phyloP scores from a whole-genome alignment of 2,797 vertebrate species.

The Neosilurus hyrtlii region DNA sequence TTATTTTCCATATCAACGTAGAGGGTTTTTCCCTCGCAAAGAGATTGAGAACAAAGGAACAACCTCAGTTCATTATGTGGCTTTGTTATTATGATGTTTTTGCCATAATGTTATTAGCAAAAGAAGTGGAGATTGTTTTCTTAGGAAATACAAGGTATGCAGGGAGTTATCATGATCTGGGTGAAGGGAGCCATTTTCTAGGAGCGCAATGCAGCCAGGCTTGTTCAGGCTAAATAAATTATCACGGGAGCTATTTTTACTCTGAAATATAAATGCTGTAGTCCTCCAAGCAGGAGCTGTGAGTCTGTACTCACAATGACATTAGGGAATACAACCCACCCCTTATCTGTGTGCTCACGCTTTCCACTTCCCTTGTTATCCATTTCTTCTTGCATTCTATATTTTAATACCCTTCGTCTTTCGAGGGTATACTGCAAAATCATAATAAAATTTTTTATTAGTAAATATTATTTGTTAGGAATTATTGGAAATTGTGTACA shows the following conservation, averaged over 20 bases:
- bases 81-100: constrained; percentile 24
- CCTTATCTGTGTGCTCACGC: constrained; percentile 38
- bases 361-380: constrained; percentile 40
- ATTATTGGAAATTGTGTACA: not conserved
- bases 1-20: constrained; percentile 20
- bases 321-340: constrained; percentile 57
- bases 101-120: constrained; percentile 29
- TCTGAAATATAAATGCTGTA: constrained; percentile 78
- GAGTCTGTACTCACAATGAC: constrained; percentile 65
- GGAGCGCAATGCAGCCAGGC: constrained; percentile 68
- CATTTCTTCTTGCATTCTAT: constrained; percentile 28
- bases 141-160: constrained; percentile 51
- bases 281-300: constrained; percentile 71
- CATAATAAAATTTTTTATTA: constrained; percentile 36
- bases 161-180: constrained; percentile 35
- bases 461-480: not conserved
- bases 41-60: constrained; percentile 13
- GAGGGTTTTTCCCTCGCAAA: not conserved
- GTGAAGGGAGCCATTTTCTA: constrained; percentile 56
- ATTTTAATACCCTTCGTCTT: constrained; percentile 37
- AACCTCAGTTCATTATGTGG: constrained; percentile 9
- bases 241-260: constrained; percentile 77
- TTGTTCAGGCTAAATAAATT: constrained; percentile 77
- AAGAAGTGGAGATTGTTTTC: constrained; percentile 8
- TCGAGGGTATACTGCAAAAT: constrained; percentile 49